Percentiles rank a stretch among this genome's conserved stretches.
Conservation (phyloP, 2,113 vertebrate genomes). For the Lathamus discolor region DNA sequence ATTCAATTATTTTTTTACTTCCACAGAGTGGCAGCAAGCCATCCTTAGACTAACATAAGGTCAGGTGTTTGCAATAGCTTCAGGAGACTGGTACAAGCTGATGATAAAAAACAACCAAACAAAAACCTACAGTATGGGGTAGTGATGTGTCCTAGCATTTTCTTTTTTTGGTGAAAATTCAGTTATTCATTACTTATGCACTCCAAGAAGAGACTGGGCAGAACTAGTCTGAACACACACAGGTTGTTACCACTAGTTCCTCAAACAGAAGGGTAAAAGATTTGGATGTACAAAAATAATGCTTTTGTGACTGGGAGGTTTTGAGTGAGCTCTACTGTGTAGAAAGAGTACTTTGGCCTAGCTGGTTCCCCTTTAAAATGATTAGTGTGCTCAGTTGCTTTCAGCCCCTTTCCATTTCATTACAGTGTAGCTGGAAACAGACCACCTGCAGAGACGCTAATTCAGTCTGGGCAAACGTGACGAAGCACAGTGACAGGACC, state of each 20-base stretch:
- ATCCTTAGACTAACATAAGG: not conserved
- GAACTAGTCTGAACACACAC: not conserved
- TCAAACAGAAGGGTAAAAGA: not conserved
- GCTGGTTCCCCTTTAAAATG: not conserved
- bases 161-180: not conserved
- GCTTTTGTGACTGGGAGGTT: not conserved
- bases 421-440: not conserved
- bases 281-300: not conserved
- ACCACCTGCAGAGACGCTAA: not conserved
- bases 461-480: not conserved
- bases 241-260: not conserved
- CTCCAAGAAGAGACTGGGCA: not conserved
- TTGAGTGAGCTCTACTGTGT: not conserved
- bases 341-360: not conserved
- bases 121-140: not conserved
- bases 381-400: not conserved
- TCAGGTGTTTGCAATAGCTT: not conserved
- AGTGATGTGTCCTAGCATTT: not conserved
- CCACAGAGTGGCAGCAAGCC: not conserved
- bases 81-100: not conserved
- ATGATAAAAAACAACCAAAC: no score
- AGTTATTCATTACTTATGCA: not conserved
- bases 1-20: not conserved
- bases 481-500: not conserved
- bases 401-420: not conserved